phyloP scores from a whole-genome alignment of 2,888 invertebrate species.

The Hypsopygia costalis region DNA sequence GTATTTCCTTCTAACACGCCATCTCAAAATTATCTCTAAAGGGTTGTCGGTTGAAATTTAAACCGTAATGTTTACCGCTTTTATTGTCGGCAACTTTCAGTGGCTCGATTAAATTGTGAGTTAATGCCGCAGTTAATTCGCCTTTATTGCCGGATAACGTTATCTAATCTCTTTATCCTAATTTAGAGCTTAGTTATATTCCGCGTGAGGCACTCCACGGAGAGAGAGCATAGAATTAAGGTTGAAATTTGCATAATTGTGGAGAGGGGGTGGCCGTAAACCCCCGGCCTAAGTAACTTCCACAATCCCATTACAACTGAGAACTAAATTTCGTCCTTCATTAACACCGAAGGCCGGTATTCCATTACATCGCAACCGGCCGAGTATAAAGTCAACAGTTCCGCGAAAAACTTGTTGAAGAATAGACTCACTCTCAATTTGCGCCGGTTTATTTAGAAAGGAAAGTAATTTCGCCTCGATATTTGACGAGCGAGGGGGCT shows the following conservation, averaged over 20 bases:
- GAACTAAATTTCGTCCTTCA: conserved; percentile 34
- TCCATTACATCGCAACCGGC: conserved; percentile 13
- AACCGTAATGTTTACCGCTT: conserved; percentile 18
- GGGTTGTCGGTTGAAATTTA: conserved; percentile 8
- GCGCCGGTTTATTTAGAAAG: conserved; percentile 25
- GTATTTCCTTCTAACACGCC: no score
- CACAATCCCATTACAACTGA: conserved; percentile 26
- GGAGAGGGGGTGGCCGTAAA: conserved; percentile 13
- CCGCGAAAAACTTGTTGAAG: conserved; percentile 25
- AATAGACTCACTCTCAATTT: conserved; percentile 20
- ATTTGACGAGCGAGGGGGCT: conserved; percentile 15
- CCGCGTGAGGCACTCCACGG: conserved; percentile 19
- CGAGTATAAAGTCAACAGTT: conserved; percentile 14
- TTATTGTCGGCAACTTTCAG: conserved; percentile 22
- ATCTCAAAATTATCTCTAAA: not conserved
- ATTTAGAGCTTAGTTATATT: conserved; percentile 35
- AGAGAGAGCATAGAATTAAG: conserved; percentile 30
- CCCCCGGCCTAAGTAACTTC: conserved; percentile 20
- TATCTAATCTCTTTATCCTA: conserved; percentile 42
- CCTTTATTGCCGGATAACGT: conserved; percentile 31
- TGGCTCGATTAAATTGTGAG: conserved; percentile 29
- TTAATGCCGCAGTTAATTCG: conserved; percentile 30
- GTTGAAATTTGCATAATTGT: conserved; percentile 43
- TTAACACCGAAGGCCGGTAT: conserved; percentile 24
- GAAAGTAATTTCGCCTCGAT: conserved; percentile 23